phyloP scores from a whole-genome alignment of 2,797 vertebrate genomes.

The Rhincodon typus region DNA sequence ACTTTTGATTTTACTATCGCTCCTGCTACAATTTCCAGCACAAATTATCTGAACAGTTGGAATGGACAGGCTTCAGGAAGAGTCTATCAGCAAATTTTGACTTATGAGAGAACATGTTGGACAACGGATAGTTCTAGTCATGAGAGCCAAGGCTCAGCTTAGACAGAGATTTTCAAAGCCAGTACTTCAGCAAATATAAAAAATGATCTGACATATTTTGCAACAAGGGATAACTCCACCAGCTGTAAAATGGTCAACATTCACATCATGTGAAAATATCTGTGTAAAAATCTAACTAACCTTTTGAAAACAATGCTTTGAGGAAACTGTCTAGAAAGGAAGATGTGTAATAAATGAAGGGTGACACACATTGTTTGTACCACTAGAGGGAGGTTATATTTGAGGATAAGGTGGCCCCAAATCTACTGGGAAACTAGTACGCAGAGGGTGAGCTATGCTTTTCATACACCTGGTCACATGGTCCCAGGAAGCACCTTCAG shows the following conservation, averaged over 20 bases:
- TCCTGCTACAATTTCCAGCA: background rate
- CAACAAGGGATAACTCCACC: background rate
- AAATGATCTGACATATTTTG: background rate
- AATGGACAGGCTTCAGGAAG: background rate
- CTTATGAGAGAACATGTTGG: background rate
- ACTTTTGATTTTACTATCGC: background rate
- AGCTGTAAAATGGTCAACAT: background rate
- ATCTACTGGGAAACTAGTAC: background rate
- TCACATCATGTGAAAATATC: background rate
- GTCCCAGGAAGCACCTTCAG: background rate
- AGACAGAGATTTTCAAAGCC: background rate
- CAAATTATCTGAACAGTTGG: background rate
- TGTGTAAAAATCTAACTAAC: background rate
- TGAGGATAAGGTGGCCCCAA: background rate
- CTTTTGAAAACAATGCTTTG: background rate
- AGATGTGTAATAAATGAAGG: background rate
- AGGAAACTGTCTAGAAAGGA: background rate
- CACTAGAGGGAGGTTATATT: background rate
- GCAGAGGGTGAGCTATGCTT: background rate
- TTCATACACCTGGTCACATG: background rate
- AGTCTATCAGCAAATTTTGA: background rate
- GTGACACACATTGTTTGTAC: background rate
- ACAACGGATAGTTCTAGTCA: background rate
- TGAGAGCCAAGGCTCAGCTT: background rate
- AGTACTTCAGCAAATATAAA: background rate